These are phyloP conservation scores for Tetragnatha montana DNA, from an alignment of 2,888 invertebrate genomes.

Conservation along the genomic window DNA sequence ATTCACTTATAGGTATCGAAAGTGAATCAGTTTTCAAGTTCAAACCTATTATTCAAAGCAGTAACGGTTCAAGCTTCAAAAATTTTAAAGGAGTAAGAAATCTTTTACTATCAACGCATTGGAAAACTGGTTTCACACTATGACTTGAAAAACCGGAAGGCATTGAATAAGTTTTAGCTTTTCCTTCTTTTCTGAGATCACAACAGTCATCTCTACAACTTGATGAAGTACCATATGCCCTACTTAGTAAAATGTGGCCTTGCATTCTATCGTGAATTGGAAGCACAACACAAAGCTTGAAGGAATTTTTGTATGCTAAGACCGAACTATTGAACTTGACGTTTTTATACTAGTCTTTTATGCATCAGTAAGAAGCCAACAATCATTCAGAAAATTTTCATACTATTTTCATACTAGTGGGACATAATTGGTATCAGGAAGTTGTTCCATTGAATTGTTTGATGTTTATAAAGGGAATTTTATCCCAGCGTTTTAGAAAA, in stretches of 20 bases:
- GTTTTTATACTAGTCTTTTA: not conserved
- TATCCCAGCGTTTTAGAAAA: no score
- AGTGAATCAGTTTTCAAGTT: slow-evolving; percentile 11
- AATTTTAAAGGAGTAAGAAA: slow-evolving; percentile 19
- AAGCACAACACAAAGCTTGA: not conserved
- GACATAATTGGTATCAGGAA: no score
- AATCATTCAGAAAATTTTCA: no score
- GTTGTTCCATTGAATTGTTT: no score
- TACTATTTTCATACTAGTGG: no score
- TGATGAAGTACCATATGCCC: slow-evolving; percentile 45
- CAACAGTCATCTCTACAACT: slow-evolving; percentile 1
- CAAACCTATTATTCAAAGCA: slow-evolving; percentile 15
- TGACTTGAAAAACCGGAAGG: slow-evolving; percentile 54
- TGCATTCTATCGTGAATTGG: slow-evolving; percentile 12
- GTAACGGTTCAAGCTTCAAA: not conserved
- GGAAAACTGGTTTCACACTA: slow-evolving; percentile 3
- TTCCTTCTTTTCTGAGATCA: not conserved
- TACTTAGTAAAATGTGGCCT: slow-evolving; percentile 48
- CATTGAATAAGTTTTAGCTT: slow-evolving; percentile 11
- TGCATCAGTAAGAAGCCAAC: not conserved
- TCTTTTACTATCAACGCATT: slow-evolving; percentile 6
- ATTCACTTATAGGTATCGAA: not conserved
- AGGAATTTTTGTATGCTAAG: not conserved
- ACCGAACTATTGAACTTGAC: not conserved
- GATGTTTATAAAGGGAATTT: no score